Evolutionary conservation across 2,113 vertebrate genomes (phyloP).

Genomic region (Zootoca vivipara): DNA sequence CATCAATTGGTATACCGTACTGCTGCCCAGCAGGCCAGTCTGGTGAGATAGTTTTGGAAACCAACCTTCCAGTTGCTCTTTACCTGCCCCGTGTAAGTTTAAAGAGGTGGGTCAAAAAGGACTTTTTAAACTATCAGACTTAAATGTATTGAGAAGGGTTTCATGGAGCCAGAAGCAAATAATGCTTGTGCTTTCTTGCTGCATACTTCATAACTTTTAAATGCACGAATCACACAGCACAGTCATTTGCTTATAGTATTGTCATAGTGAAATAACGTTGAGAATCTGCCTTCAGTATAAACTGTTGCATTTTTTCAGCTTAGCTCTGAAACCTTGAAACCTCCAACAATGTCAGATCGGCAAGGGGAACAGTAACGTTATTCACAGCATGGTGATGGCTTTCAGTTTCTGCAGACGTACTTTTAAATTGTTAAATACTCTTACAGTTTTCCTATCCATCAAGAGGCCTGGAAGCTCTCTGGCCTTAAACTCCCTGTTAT

Average conservation of each 20-base stretch:
- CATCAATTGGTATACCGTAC: background rate
- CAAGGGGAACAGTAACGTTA: conserved; percentile 35
- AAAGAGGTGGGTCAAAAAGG: background rate
- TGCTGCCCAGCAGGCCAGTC: background rate
- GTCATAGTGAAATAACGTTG: background rate
- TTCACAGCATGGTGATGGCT: conserved; percentile 50
- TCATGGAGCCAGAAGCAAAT: conserved; percentile 11
- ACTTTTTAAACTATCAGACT: background rate
- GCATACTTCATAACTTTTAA: conserved; percentile 9
- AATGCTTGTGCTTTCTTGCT: background rate
- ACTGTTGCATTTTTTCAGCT: background rate
- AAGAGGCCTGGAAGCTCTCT: conserved; percentile 43
- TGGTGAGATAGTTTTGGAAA: background rate
- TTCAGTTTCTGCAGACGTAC: conserved; percentile 57
- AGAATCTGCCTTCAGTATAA: background rate
- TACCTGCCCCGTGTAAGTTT: background rate
- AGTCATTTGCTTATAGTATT: conserved; percentile 8
- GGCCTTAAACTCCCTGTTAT: conserved; percentile 46
- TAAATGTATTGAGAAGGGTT: rapidly evolving
- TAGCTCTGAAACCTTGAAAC: conserved; percentile 15
- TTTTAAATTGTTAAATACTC: conserved; percentile 65
- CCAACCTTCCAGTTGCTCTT: background rate
- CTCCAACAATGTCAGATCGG: conserved; percentile 13
- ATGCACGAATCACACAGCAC: background rate
- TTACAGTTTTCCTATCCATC: conserved; percentile 52